These are phyloP conservation scores for Crotophaga sulcirostris DNA, from an alignment of 2,113 vertebrate genomes.

Conservation along the genomic window DNA sequence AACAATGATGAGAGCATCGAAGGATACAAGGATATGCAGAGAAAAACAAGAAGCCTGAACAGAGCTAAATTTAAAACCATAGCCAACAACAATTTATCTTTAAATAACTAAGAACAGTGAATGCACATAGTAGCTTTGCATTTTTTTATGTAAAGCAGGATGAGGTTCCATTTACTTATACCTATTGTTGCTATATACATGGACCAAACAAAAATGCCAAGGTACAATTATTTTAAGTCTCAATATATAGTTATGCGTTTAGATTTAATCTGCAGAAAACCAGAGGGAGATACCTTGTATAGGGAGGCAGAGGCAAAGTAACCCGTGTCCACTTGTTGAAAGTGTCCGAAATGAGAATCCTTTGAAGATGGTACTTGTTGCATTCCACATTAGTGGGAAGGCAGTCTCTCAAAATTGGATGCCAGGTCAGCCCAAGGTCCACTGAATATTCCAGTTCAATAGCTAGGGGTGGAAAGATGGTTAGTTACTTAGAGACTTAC, in stretches of 20 bases:
- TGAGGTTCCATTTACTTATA: neutral
- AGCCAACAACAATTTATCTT: neutral
- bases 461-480: conserved; percentile 74
- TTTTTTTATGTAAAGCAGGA: neutral
- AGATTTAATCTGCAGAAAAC: neutral
- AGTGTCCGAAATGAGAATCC: conserved; percentile 91
- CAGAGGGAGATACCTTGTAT: conserved; percentile 85
- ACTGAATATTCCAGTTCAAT: conserved; percentile 95
- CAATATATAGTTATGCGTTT: neutral
- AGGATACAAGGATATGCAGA: neutral
- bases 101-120: neutral
- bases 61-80: neutral
- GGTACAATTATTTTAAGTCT: neutral
- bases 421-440: conserved; percentile 92
- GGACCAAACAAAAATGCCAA: neutral
- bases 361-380: conserved; percentile 89
- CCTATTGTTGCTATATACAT: neutral
- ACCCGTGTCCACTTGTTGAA: conserved; percentile 98
- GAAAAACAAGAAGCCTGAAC: neutral
- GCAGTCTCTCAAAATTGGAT: conserved; percentile 90
- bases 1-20: neutral
- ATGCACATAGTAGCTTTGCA: neutral
- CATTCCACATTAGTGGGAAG: conserved; percentile 94
- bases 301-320: conserved; percentile 89
- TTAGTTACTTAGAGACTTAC: neutral